A percentile compares a stretch with the other conserved stretches of the same genome.
Evolutionary conservation across 2,797 vertebrate species (phyloP).

Genomic region (Phylloscopus collybita): DNA sequence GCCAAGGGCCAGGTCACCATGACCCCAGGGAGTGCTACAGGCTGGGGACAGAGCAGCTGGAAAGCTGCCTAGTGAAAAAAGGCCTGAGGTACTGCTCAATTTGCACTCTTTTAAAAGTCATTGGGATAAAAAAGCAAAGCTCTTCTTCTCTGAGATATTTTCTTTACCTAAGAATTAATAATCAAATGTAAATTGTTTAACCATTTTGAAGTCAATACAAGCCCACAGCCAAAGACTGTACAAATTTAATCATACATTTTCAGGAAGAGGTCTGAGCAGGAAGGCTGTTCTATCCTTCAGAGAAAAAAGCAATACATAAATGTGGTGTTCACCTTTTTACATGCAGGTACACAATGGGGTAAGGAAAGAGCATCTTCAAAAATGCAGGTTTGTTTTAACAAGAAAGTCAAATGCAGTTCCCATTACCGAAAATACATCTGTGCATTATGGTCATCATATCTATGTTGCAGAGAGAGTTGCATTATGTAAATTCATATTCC

Average conservation of each 20-base stretch:
- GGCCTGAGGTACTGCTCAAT: not conserved
- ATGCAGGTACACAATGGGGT: not conserved
- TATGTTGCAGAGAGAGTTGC: not conserved
- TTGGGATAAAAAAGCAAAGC: not conserved
- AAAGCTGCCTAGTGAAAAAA: not conserved
- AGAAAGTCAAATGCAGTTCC: not conserved
- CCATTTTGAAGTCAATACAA: not conserved
- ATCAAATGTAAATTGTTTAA: not conserved
- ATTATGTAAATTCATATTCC: constrained; percentile 36
- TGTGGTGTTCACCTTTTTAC: not conserved
- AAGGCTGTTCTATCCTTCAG: not conserved
- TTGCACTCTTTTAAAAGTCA: not conserved
- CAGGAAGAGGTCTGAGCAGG: not conserved
- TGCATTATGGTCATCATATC: not conserved
- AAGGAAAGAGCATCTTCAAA: not conserved
- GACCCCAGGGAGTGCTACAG: not conserved
- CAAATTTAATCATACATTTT: not conserved
- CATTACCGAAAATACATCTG: not conserved
- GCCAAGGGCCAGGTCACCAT: not conserved
- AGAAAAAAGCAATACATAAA: not conserved
- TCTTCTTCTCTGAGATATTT: not conserved
- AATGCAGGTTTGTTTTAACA: not conserved
- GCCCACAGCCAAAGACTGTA: not conserved
- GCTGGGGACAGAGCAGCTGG: not conserved
- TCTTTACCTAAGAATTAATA: not conserved